Evolutionary conservation across 2,888 invertebrate genomes (phyloP).

Genomic region (Parnassius smintheus): DNA sequence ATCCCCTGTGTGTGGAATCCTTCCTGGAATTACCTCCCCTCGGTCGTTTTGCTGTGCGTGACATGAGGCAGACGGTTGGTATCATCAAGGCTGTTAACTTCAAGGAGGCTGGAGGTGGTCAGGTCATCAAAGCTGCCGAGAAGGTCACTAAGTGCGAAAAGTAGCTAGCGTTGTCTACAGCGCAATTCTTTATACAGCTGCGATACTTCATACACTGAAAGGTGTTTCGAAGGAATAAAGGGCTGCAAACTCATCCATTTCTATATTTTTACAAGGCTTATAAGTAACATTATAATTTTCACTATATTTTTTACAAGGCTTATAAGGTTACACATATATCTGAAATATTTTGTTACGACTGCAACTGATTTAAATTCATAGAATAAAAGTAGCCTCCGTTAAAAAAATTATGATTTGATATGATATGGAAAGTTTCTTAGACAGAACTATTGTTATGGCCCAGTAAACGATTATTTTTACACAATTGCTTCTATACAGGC

Average conservation of each 20-base stretch:
- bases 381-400: slow-evolving; percentile 81
- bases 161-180: slow-evolving; percentile 86
- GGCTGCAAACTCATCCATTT: slow-evolving; percentile 82
- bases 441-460: too few species aligned
- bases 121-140: slow-evolving; percentile 99
- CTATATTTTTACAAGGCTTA: slow-evolving; percentile 82
- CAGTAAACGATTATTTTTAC: too few species aligned
- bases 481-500: too few species aligned
- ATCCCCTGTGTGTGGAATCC: slow-evolving; percentile 99
- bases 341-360: slow-evolving; percentile 80
- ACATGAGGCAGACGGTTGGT: slow-evolving; percentile 99
- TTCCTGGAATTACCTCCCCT: slow-evolving; percentile 99
- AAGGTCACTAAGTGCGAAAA: slow-evolving; percentile 97
- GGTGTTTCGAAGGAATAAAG: slow-evolving; percentile 93
- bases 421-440: too few species aligned
- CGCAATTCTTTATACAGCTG: slow-evolving; percentile 84
- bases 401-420: slow-evolving; percentile 27
- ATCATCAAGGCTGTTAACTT: slow-evolving; percentile 97
- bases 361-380: slow-evolving; percentile 81
- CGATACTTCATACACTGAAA: slow-evolving; percentile 93
- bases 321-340: slow-evolving; percentile 80
- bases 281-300: slow-evolving; percentile 81
- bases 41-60: slow-evolving; percentile 99
- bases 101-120: slow-evolving; percentile 93
- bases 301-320: too few species aligned